Conservation (phyloP, 2,888 invertebrate species). For the Plutella xylostella region DNA sequence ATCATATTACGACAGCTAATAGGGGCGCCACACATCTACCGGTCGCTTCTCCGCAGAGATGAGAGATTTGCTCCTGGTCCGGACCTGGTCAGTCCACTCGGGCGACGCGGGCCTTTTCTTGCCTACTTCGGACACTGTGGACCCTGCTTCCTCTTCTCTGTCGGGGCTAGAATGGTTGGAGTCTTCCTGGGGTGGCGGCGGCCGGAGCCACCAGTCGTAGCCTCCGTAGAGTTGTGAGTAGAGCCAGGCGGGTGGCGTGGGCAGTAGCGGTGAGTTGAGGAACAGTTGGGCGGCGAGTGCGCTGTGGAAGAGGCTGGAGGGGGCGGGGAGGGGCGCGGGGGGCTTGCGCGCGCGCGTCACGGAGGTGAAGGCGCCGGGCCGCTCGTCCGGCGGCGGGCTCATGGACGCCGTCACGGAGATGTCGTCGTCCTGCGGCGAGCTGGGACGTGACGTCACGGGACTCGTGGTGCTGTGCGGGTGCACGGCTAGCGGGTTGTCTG, state of each 20-base stretch:
- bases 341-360: slow-evolving; percentile 56
- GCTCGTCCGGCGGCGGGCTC: slow-evolving; percentile 62
- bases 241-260: slow-evolving; percentile 82
- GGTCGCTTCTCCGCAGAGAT: slow-evolving; percentile 60
- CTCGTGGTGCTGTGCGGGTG: slow-evolving; percentile 79
- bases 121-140: slow-evolving; percentile 44
- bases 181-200: slow-evolving; percentile 52
- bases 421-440: slow-evolving; percentile 71
- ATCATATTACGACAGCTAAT: too few species aligned
- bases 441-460: slow-evolving; percentile 73
- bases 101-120: slow-evolving; percentile 69
- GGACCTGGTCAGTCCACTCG: slow-evolving; percentile 52
- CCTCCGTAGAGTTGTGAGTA: slow-evolving; percentile 81
- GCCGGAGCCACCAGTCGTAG: slow-evolving; percentile 77
- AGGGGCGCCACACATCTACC: slow-evolving; percentile 85
- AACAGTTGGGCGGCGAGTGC: slow-evolving; percentile 77
- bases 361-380: slow-evolving; percentile 68
- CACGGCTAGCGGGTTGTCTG: slow-evolving; percentile 56
- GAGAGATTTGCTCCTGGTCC: slow-evolving; percentile 55
- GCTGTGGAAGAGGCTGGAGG: slow-evolving; percentile 61
- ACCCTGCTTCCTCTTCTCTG: slow-evolving; percentile 43
- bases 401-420: slow-evolving; percentile 74
- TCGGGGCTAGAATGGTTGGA: slow-evolving; percentile 49
- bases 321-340: slow-evolving; percentile 52
- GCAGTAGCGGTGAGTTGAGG: slow-evolving; percentile 79